These are phyloP conservation scores for Netelia fuscicornis DNA, from an alignment of 2,888 invertebrate genomes.

Conservation along the genomic window DNA sequence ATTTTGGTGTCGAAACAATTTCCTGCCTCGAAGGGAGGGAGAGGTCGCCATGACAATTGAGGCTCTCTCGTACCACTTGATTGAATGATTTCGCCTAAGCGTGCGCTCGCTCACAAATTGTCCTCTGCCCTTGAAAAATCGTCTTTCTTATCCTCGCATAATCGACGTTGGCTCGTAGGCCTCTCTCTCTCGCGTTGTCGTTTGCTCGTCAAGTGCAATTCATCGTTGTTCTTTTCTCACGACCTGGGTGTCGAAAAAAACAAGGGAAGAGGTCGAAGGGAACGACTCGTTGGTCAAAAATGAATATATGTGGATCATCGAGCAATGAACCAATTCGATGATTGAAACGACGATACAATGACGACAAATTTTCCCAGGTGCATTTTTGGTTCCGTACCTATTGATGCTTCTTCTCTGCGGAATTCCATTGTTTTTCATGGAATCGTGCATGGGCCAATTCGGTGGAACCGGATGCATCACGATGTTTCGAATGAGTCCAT, in stretches of 20 bases:
- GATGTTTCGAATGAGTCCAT: slow-evolving; percentile 92
- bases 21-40: slow-evolving; percentile 62
- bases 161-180: slow-evolving; percentile 53
- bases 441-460: slow-evolving; percentile 94
- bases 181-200: slow-evolving; percentile 30
- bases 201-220: slow-evolving; percentile 46
- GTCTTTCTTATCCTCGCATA: slow-evolving; percentile 68
- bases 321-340: neutral
- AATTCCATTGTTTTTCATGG: slow-evolving; percentile 95
- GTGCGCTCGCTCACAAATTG: slow-evolving; percentile 69
- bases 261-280: neutral
- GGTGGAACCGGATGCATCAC: slow-evolving; percentile 93
- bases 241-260: neutral
- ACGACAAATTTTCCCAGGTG: slow-evolving; percentile 86
- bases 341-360: neutral
- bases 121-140: slow-evolving; percentile 75
- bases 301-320: neutral
- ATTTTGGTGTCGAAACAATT: slow-evolving; percentile 71
- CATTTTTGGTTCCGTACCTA: slow-evolving; percentile 94
- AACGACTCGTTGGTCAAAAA: neutral
- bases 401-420: slow-evolving; percentile 93
- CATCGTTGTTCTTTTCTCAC: slow-evolving; percentile 32
- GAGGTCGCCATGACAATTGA: slow-evolving; percentile 73
- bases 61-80: slow-evolving; percentile 69
- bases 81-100: slow-evolving; percentile 75